These are phyloP conservation scores for Scaeva pyrastri DNA, from an alignment of 2,888 invertebrate genomes.

Conservation along the genomic window DNA sequence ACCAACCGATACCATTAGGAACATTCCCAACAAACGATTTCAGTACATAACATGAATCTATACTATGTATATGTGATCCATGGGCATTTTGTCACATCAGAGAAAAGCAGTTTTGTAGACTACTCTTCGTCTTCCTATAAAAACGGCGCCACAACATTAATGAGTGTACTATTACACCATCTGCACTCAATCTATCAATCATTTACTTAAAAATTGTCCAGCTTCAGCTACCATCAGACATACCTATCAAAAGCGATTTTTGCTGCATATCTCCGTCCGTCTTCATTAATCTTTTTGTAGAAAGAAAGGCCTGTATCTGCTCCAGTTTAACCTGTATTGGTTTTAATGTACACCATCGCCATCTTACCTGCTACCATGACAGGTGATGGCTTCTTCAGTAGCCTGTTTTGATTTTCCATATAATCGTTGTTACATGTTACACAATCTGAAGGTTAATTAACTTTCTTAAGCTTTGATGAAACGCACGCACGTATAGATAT, in stretches of 20 bases:
- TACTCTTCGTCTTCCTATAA: conserved; percentile 24
- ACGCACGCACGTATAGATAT: background rate
- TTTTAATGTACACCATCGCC: background rate
- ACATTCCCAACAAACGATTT: conserved; percentile 26
- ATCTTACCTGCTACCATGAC: background rate
- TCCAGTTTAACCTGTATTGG: too few relatives aligned
- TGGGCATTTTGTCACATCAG: conserved; percentile 8
- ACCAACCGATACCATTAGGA: conserved; percentile 56
- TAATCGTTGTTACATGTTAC: conserved; percentile 25
- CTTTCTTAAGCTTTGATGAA: conserved; percentile 22
- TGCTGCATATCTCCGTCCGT: background rate
- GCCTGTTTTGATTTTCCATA: background rate
- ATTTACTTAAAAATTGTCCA: conserved; percentile 25
- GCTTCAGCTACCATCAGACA: too few relatives aligned
- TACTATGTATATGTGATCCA: background rate
- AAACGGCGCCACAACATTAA: conserved; percentile 41
- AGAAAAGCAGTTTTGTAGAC: conserved; percentile 1
- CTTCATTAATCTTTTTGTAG: background rate
- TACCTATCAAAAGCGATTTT: conserved; percentile 15
- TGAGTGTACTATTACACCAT: conserved; percentile 41
- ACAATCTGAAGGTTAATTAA: conserved; percentile 64
- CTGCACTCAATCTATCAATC: conserved; percentile 60
- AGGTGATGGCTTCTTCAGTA: conserved; percentile 40
- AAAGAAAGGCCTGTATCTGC: background rate
- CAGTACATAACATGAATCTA: conserved; percentile 8